Evolutionary conservation across 2,113 vertebrate species (phyloP).

Genomic region (western clawed frog (Xenopus tropicalis)): UCB_Xtro_10.0 CM004443.2:208386001-208386500

Average conservation of each 20-base stretch:
- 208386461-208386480: neutral
- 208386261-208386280: neutral
- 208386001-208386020: too few relatives aligned
- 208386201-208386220: neutral
- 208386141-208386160: too few relatives aligned
- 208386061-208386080: too few relatives aligned
- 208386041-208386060: too few relatives aligned
- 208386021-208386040: too few relatives aligned
- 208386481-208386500: too few relatives aligned
- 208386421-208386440: neutral
- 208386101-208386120: too few relatives aligned
- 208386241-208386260: neutral
- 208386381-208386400: neutral
- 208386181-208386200: too few relatives aligned
- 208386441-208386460: neutral
- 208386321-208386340: neutral
- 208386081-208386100: too few relatives aligned
- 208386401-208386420: neutral
- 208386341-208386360: neutral
- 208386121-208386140: too few relatives aligned
- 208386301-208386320: neutral
- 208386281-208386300: neutral
- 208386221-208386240: neutral
- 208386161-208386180: too few relatives aligned
- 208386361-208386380: neutral